Base-by-base conservation (phyloP, 53 echinoderm and acorn worm genomes). In the Paracentrotus lividus region DNA sequence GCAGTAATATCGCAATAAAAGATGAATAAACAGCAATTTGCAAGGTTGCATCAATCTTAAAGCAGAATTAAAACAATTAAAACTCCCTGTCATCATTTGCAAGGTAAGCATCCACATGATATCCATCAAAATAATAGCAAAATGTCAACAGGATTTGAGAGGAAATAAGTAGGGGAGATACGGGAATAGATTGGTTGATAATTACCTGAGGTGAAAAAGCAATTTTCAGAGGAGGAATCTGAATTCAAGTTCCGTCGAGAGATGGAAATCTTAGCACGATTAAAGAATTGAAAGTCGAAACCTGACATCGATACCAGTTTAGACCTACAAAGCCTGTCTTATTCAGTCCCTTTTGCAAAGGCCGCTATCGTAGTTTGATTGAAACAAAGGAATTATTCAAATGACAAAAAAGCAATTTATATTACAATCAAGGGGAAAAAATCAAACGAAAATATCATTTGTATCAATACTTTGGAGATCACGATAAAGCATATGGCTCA, bases 81-180 rank as follows among this genome's bases (percentile, higher is more conserved):
- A 66, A 10, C 2, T 16, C 10, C 18, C 12, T 7, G 10, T 10
- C 49, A 66, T 27, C 14, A 66, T 9, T 9, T 20, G 12, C 27
- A 66, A 66, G 67, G 67, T 66, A 66, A 66, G 29, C 27, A 64
- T 9, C 64, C 64, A 9, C 64, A 64, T 64, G 64, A 64, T 66
- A 66, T 66, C 67, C 67, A 32, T 32, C 67, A 16, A 2, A 7
- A 27, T 16, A 27, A 66, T 64, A 23, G 64, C n/a, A 26, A 64
- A 64, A 24, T 4, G 4, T 64, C 12, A 64, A 64, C 21, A 24
- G 64, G 26, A 26, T 24, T 64, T 64, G 21, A 24, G 64, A 64
- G 26, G 64, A 64, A 23, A 24, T 64, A 5, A 5, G 26, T 64
- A 5, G 4, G 7, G 26, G 23, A n/a, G n/a, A 13, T 64, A 26